Base-by-base conservation (phyloP, 1,140 invertebrate genomes). In the Drosophila oshimai region DNA sequence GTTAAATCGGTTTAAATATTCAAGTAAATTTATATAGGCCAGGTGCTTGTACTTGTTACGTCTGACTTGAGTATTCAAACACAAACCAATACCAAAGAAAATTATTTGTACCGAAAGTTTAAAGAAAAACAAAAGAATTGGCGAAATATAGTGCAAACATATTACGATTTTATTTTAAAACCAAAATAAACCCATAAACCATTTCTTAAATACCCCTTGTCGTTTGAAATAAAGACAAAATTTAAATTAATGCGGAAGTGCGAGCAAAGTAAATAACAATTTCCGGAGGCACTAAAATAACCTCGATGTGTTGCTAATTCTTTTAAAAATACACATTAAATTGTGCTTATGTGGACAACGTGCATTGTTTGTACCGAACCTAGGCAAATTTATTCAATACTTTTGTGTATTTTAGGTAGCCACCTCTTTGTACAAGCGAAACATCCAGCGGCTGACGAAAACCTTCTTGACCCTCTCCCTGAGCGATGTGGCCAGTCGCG, bases 381-480 rank as follows among this genome's bases (percentile, higher is more conserved):
- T n/a, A n/a, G n/a, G n/a, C n/a, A n/a, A n/a, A n/a, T n/a, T n/a
- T n/a, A n/a, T n/a, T n/a, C n/a, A n/a, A 29, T 5, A 26, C n/a
- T 26, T 26, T 24, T 4, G 6, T 10, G 3, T 2, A 1, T 13
- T 44, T 92, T 92, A 96, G 93, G 97, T 98, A 46, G 91, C 97
- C 33, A 94, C 94, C 61, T 97, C 96, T 53, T 93, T 99, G 81
- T 97, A 97, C 89, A 99, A 98, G 92, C 98, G 98, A 90, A 99
- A 98, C 92, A 99, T 99, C 80, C 97, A 99, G 92, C 94, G 97
- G 90, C 92, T 99, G 45, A 99, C 98, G 26, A 99, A 99, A 92
- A 99, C 98, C 29, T 99, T 99, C 91, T 93, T 99, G 67, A 99
- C 98, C 0, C 92, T 99, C 41, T 99, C 97, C 22, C 92, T 99